Evolutionary conservation across 2,113 vertebrate genomes (phyloP), one percentile per base, ranked within the genome.

Genomic region (Oreotrochilus melanogaster): DNA sequence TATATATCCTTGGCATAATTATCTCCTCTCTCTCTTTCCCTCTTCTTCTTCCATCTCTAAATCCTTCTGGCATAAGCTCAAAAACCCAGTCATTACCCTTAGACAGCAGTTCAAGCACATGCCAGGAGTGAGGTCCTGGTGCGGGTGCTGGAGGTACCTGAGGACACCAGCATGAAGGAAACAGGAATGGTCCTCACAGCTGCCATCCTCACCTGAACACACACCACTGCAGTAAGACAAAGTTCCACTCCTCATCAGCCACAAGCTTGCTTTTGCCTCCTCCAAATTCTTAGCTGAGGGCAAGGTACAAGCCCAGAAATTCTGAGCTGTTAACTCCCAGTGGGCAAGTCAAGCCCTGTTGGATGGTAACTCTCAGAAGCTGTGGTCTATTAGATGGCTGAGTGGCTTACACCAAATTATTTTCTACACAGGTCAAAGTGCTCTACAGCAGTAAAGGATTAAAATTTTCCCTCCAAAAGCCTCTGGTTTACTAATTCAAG

Each of bases 1-100:
- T 90, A 88, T 25, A 92, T 66, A 93, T 42, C 48, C 47, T 56
- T 88, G 83, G 73, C 91, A 96, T 94, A 92, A 94, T 80, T 90
- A 78, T 64, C 33, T 72, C 51, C 60, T 50, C 18, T 53, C 57
- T 89, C 58, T 65, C 66, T 78, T 72, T 86, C 24, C 45, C 57
- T 51, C 89, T 88, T 87, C 43, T 84, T 66, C 60, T 84, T 82
- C 51, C 48, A 60, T 72, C 60, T 88, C 71, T 82, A 93, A 94
- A 74, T 28, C 53, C 21, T 74, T 43, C 75, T 58, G 75, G 47
- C 56, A 8, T 22, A 58, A 95, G 12, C 53, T 92, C 33, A 4
- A 7, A 86, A 92, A 64, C 81, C 13, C 67, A 45, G 33, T n/a
- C 5, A 0, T 62, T 70, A 23, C 21, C 48, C 27, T 76, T 35